Evolutionary conservation across 2,113 vertebrate genomes (phyloP).

Genomic region (Saimiri boliviensis): DNA sequence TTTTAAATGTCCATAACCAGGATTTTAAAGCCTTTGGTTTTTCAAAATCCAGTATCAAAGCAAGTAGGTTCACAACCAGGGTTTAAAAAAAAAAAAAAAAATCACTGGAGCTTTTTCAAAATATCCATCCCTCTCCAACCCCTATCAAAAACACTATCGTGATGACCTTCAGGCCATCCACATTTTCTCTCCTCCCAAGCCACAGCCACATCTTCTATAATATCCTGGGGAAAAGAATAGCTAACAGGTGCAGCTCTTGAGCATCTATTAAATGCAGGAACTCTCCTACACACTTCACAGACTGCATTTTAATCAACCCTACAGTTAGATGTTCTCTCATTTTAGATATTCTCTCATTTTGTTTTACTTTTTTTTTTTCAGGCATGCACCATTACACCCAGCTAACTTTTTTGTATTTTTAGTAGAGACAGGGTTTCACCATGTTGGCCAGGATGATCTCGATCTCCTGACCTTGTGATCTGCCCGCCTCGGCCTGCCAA

Average conservation of each 20-base stretch:
- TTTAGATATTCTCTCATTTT: too few relatives aligned
- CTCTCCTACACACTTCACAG: not conserved
- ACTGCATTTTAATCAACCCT: not conserved
- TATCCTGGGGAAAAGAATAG: not conserved
- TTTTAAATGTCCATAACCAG: not conserved
- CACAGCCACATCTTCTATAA: not conserved
- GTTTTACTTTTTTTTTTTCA: too few relatives aligned
- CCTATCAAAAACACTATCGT: not conserved
- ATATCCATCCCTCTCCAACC: not conserved
- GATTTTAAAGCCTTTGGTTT: not conserved
- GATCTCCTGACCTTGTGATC: too few relatives aligned
- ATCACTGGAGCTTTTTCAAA: not conserved
- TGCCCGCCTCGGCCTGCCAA: too few relatives aligned
- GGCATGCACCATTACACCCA: too few relatives aligned
- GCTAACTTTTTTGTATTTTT: too few relatives aligned
- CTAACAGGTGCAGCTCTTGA: too few relatives aligned
- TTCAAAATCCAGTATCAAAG: constrained; percentile 4
- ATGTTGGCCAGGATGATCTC: too few relatives aligned
- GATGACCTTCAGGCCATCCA: not conserved
- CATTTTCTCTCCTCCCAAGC: not conserved
- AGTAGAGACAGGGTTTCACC: too few relatives aligned
- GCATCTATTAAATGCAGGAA: not conserved
- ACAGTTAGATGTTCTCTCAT: too few relatives aligned
- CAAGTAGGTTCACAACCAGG: not conserved
- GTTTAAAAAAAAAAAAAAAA: too few relatives aligned